Conservation (phyloP, 2,113 vertebrate genomes). For the Alosa alosa region DNA sequence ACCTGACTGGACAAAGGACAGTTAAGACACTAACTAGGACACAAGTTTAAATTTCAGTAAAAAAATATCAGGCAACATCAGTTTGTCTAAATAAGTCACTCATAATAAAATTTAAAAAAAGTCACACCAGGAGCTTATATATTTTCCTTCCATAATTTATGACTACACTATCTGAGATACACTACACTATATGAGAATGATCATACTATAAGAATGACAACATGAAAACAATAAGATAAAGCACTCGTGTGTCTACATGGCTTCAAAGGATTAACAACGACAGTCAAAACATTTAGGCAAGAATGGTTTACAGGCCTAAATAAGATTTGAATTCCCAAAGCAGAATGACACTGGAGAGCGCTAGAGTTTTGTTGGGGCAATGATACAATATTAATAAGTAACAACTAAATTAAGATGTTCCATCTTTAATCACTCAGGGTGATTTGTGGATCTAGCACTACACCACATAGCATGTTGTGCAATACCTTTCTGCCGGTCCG, state of each 20-base stretch:
- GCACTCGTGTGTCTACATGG: too few species aligned
- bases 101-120: neutral
- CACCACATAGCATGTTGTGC: conserved; percentile 40
- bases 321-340: too few species aligned
- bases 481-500: conserved; percentile 84
- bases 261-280: too few species aligned
- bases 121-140: neutral
- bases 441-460: neutral
- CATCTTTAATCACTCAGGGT: too few species aligned
- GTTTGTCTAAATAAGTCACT: neutral
- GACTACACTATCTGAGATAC: too few species aligned
- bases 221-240: neutral
- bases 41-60: conserved; percentile 17
- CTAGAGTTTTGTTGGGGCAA: too few species aligned
- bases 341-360: too few species aligned
- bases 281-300: too few species aligned
- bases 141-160: neutral
- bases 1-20: conserved; percentile 79
- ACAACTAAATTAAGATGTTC: too few species aligned
- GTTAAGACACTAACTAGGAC: conserved; percentile 62
- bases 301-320: too few species aligned
- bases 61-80: neutral
- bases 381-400: too few species aligned
- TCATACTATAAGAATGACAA: neutral
- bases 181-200: neutral